These are phyloP conservation scores for Maccullochella peelii DNA, from an alignment of 2,113 vertebrate genomes.

Conservation along the genomic window DNA sequence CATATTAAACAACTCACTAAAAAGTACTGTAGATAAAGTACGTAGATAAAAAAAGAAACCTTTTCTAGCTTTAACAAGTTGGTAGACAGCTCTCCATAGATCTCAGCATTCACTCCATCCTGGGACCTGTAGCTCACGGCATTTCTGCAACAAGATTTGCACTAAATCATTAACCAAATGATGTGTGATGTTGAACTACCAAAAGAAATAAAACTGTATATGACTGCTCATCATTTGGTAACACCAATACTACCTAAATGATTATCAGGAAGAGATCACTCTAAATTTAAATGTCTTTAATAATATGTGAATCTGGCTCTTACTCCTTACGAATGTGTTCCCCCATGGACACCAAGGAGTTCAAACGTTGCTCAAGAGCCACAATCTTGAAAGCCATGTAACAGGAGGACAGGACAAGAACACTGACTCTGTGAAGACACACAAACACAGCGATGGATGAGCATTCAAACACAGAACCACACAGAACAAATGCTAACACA, in stretches of 20 bases:
- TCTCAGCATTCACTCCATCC: conserved; percentile 72
- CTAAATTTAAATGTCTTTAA: background rate
- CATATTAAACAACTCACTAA: too few species aligned
- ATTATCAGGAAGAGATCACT: background rate
- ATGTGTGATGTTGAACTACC: background rate
- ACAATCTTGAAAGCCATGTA: conserved; percentile 95
- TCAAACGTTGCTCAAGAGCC: conserved; percentile 89
- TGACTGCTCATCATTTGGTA: background rate
- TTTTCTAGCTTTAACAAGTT: conserved; percentile 81
- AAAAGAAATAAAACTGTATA: background rate
- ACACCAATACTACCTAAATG: background rate
- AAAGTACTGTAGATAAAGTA: too few species aligned
- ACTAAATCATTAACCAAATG: conserved; percentile 2
- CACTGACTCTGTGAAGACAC: conserved; percentile 84
- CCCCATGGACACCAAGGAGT: conserved; percentile 83
- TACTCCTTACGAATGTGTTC: conserved; percentile 86
- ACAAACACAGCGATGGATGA: background rate
- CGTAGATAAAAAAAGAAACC: conserved; percentile 49
- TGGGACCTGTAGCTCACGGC: conserved; percentile 53
- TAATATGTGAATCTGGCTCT: conserved; percentile 46
- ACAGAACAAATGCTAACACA: background rate
- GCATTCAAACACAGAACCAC: background rate
- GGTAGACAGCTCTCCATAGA: conserved; percentile 77
- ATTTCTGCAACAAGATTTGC: conserved; percentile 60
- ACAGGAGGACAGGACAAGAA: conserved; percentile 92